Percentiles rank a stretch among this genome's conserved stretches.
Conservation (phyloP, 2,113 vertebrate genomes). For the Toxotes jaculatrix region DNA sequence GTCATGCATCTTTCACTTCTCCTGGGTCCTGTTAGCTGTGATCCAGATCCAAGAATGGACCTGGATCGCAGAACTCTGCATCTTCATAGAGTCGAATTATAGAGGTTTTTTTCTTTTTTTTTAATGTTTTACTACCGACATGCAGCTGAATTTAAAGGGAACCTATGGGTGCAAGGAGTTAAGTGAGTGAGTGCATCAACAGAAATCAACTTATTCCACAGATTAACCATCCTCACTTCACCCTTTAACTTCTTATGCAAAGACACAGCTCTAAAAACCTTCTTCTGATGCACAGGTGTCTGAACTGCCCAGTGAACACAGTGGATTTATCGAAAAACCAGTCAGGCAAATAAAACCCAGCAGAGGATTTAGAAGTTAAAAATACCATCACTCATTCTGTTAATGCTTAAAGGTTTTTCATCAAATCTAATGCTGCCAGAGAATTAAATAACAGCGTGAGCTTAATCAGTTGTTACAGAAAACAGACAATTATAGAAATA, state of each 20-base stretch:
- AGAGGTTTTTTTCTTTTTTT: not conserved
- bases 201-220: not conserved
- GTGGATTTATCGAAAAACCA: not conserved
- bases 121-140: not conserved
- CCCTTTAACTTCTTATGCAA: not conserved
- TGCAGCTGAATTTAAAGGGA: constrained; percentile 19
- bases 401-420: not conserved
- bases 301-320: constrained; percentile 5
- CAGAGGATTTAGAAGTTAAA: not conserved
- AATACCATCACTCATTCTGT: not conserved
- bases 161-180: not conserved
- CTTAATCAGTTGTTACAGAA: not conserved
- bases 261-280: not conserved
- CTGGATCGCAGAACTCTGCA: not conserved
- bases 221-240: not conserved
- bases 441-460: not conserved
- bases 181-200: not conserved
- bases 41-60: not conserved
- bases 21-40: not conserved
- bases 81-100: not conserved
- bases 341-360: constrained; percentile 8
- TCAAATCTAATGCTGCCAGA: not conserved
- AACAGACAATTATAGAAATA: not conserved
- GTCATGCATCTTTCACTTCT: constrained; percentile 43
- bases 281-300: not conserved